Percentiles rank a stretch among this genome's conserved stretches.
phyloP scores from a whole-genome alignment of 53 echinoderm and acorn worm species.

The Pentamera pediparva region DNA sequence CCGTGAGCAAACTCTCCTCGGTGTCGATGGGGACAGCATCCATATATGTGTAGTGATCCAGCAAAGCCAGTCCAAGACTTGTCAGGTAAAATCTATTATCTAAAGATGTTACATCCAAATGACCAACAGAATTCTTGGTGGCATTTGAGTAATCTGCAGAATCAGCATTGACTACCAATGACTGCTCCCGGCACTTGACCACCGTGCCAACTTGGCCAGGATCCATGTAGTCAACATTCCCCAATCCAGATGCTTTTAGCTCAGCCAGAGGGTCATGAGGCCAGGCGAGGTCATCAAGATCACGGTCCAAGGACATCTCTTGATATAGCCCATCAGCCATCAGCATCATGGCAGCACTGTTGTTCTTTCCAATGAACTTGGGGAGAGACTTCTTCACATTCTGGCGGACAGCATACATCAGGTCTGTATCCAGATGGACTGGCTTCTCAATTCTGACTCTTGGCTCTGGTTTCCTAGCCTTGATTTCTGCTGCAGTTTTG shows the following conservation, averaged over 20 bases:
- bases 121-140: too few relatives aligned
- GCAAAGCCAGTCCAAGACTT: too few relatives aligned
- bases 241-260: slow-evolving; percentile 8
- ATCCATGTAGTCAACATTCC: neutral
- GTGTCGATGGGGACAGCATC: too few relatives aligned
- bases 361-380: slow-evolving; percentile 7
- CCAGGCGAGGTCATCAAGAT: slow-evolving; percentile 23
- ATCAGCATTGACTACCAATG: too few relatives aligned
- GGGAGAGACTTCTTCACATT: slow-evolving; percentile 9
- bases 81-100: too few relatives aligned
- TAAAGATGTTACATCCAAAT: too few relatives aligned
- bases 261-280: slow-evolving; percentile 12
- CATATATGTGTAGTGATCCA: too few relatives aligned
- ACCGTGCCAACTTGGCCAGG: too few relatives aligned
- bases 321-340: slow-evolving; percentile 30
- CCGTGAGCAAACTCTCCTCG: too few relatives aligned
- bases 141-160: too few relatives aligned
- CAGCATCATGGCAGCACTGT: slow-evolving; percentile 6
- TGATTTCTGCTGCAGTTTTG: slow-evolving; percentile 4
- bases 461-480: slow-evolving; percentile 9
- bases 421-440: slow-evolving; percentile 9
- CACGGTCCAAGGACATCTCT: slow-evolving; percentile 12
- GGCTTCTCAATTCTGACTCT: slow-evolving; percentile 21
- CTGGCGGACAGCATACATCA: slow-evolving; percentile 16
- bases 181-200: too few relatives aligned